A percentile compares a stretch with the other conserved stretches of the same genome.
phyloP scores from a whole-genome alignment of 2,888 invertebrate species.

The Heliconius erato region DNA sequence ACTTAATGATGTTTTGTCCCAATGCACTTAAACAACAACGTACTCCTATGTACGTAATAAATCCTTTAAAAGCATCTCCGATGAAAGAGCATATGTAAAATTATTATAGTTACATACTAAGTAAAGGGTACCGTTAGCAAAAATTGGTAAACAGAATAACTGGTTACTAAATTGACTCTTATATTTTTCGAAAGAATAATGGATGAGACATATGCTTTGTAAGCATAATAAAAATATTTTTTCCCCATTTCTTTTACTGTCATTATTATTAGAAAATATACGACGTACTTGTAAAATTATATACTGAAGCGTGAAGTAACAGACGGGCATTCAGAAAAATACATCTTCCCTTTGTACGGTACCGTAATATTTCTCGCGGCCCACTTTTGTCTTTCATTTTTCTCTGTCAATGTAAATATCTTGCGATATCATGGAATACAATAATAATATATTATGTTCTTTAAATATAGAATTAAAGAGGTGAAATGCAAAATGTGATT shows the following conservation, averaged over 20 bases:
- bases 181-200: too few relatives aligned
- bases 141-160: too few relatives aligned
- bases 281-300: conserved; percentile 7
- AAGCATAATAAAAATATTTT: neutral
- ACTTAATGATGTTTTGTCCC: too few relatives aligned
- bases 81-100: too few relatives aligned
- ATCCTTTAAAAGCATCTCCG: too few relatives aligned
- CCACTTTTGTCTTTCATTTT: conserved; percentile 49
- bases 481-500: neutral
- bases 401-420: conserved; percentile 51
- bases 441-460: conserved; percentile 3
- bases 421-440: conserved; percentile 3
- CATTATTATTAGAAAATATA: neutral
- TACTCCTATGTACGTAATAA: too few relatives aligned
- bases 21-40: too few relatives aligned
- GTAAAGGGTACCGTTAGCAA: too few relatives aligned
- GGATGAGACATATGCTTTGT: neutral
- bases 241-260: neutral
- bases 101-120: too few relatives aligned
- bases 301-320: conserved; percentile 23
- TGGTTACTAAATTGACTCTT: too few relatives aligned
- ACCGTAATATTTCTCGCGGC: conserved; percentile 53
- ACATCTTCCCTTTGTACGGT: conserved; percentile 51
- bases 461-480: neutral
- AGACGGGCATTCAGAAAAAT: conserved; percentile 41